Evolutionary conservation across 2,113 vertebrate species (phyloP), one percentile per base, ranked within the genome.

Genomic region (Pogona vitticeps): DNA sequence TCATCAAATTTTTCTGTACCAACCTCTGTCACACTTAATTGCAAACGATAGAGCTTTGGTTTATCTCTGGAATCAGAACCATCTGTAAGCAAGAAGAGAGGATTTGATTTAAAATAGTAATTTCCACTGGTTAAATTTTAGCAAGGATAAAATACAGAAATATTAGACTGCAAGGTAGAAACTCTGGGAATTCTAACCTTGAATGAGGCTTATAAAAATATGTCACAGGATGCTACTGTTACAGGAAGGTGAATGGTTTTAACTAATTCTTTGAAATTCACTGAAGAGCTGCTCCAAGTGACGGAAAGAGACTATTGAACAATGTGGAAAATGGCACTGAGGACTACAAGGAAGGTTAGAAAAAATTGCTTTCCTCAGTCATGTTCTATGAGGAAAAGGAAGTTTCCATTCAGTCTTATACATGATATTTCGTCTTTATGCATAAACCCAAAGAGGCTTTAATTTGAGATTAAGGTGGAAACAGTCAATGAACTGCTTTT

Each of bases 21-120:
- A n/a, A 99, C 98, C 97, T 99, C 98, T 0, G 99, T 99, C 87
- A 99, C 97, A 86, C 98, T 99, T 90, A 97, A 94, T 63, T 99
- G 98, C n/a, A 99, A 97, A 88, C 98, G 97, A 94, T 99, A 99
- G 21, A 99, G 97, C 95, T 99, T 99, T 90, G 99, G 99, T 93
- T 99, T 99, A 94, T 99, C 99, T 92, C 98, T 97, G 46, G 98
- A 99, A 95, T 99, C 99, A 15, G 98, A 99, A 2, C 99, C 99
- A 86, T 99, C 99, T 99, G 93, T 0, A 91, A 90, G 88, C 38
- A 0, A 1, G 89, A 8, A 93, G 77, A 80, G 20, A 85, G 6
- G 58, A 87, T 75, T 76, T 82, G 75, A 88, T 67, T 86, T 70
- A 1, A 10, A 84, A 84, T 81, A 80, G 76, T 38, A 81, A 80